Percentiles rank a stretch among this genome's conserved stretches.
Conservation (phyloP, 2,113 vertebrate species). For the Aldabrachelys gigantea region DNA sequence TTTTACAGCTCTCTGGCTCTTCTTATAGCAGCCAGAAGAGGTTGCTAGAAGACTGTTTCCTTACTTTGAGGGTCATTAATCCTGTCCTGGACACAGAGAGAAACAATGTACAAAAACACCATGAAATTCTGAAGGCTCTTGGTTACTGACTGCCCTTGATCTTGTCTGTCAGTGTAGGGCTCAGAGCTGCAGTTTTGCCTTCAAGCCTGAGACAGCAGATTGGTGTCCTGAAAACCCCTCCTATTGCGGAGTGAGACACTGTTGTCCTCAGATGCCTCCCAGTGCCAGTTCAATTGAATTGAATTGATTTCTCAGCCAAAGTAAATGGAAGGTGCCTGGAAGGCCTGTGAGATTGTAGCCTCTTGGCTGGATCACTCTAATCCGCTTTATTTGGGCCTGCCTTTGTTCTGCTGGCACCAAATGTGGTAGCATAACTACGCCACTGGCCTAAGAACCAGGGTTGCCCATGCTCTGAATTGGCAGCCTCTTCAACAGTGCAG, state of each 20-base stretch:
- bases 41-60: neutral
- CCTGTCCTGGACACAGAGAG: neutral
- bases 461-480: neutral
- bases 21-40: neutral
- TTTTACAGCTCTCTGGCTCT: neutral
- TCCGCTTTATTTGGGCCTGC: neutral
- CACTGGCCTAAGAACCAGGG: neutral
- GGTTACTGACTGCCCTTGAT: neutral
- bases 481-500: neutral
- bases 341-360: neutral
- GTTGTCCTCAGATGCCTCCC: neutral
- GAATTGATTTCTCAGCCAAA: neutral
- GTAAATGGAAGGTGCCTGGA: rapidly evolving
- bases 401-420: neutral
- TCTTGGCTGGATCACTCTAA: neutral
- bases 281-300: neutral
- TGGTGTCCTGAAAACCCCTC: neutral
- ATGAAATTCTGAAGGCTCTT: neutral
- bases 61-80: neutral
- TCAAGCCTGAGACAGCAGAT: neutral
- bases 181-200: neutral
- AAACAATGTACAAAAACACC: neutral
- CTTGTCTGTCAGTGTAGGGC: neutral
- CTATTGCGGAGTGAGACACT: neutral
- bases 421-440: neutral